Evolutionary conservation across 2,888 invertebrate genomes (phyloP).

Genomic region (Lypha dubia): DNA sequence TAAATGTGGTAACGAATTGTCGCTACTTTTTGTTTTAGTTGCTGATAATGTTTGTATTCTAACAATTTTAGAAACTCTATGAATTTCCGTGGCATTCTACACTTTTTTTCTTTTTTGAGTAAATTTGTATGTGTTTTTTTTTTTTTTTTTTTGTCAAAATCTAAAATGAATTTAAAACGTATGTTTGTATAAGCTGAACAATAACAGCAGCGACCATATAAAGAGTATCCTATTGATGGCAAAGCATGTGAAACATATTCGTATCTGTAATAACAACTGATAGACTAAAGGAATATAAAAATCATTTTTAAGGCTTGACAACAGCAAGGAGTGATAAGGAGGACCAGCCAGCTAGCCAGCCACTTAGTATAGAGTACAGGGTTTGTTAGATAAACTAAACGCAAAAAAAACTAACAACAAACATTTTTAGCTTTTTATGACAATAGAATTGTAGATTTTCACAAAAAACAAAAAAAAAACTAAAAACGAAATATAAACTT

Average conservation of each 20-base stretch:
- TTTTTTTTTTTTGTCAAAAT: constrained; percentile 26
- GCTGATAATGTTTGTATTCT: constrained; percentile 70
- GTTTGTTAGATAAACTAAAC: not conserved
- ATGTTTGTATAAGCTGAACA: constrained; percentile 11
- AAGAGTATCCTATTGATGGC: constrained; percentile 46
- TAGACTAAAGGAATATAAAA: not conserved
- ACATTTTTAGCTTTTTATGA: constrained; percentile 9
- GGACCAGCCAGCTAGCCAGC: not conserved
- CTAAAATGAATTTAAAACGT: constrained; percentile 72
- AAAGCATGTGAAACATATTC: constrained; percentile 51
- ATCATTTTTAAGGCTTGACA: constrained; percentile 1
- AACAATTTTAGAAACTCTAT: constrained; percentile 74
- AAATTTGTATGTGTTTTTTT: constrained; percentile 10
- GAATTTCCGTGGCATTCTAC: constrained; percentile 64
- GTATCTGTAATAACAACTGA: not conserved
- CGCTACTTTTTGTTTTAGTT: constrained; percentile 47
- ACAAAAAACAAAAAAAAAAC: constrained; percentile 11
- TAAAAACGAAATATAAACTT: constrained; percentile 11
- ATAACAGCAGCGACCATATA: constrained; percentile 31
- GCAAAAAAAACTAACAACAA: not conserved
- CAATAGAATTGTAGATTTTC: constrained; percentile 4
- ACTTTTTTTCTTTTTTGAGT: too few relatives aligned
- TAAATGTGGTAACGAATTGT: constrained; percentile 66
- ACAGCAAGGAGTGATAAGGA: constrained; percentile 2
- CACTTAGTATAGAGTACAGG: not conserved